A percentile compares a stretch with the other conserved stretches of the same genome.
These are phyloP conservation scores for Rhabdornis inornatus DNA, from an alignment of 2,113 vertebrate genomes.

Conservation along the genomic window DNA sequence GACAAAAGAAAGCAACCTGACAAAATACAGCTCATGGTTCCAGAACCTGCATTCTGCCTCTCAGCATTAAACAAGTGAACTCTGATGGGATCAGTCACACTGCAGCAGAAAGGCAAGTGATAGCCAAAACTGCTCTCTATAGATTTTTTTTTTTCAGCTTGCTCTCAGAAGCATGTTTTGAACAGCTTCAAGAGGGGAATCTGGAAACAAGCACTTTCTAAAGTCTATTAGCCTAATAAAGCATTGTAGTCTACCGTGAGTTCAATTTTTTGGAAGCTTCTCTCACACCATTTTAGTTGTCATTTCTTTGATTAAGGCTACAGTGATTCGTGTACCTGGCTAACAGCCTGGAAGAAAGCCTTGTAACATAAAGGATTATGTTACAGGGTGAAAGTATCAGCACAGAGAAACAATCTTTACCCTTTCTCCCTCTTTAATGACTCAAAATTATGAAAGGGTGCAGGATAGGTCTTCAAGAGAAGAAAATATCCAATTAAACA, in stretches of 20 bases:
- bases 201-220: neutral
- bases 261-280: neutral
- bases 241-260: neutral
- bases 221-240: conserved; percentile 18
- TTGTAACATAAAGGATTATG: neutral
- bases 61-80: neutral
- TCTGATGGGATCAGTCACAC: neutral
- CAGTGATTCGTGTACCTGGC: neutral
- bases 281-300: neutral
- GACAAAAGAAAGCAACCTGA: conserved; percentile 15
- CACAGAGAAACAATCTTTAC: neutral
- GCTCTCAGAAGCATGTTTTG: neutral
- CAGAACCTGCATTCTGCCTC: neutral
- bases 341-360: neutral
- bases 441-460: neutral
- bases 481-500: neutral
- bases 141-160: neutral
- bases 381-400: neutral
- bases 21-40: neutral
- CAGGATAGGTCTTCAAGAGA: neutral
- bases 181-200: neutral
- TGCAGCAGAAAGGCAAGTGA: neutral
- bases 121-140: neutral
- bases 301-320: neutral
- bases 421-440: neutral